Percentiles rank a stretch among this genome's conserved stretches.
These are phyloP conservation scores for Apis mellifera DNA, from an alignment of 1,140 invertebrate genomes.

Conservation along the genomic window DNA sequence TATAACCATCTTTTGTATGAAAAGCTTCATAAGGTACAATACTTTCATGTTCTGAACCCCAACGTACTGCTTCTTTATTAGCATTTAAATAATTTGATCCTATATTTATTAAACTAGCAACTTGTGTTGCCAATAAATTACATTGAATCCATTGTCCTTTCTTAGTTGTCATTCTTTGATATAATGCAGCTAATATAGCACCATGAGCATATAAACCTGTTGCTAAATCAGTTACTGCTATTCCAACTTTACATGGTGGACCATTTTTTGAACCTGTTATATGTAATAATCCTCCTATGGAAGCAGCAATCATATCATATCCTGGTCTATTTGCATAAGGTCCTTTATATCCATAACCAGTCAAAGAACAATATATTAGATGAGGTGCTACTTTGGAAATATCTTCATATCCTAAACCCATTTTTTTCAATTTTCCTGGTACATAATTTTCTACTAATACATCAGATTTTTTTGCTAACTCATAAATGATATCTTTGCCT, in stretches of 20 bases:
- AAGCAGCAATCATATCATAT: constrained; percentile 97
- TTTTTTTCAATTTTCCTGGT: constrained; percentile 91
- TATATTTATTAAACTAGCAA: constrained; percentile 94
- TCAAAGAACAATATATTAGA: constrained; percentile 96
- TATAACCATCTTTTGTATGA: constrained; percentile 89
- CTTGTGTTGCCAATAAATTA: constrained; percentile 95
- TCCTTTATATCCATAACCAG: constrained; percentile 94
- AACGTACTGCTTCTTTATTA: constrained; percentile 87
- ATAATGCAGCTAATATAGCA: constrained; percentile 95
- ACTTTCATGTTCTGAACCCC: constrained; percentile 96
- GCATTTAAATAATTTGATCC: constrained; percentile 95
- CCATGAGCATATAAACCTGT: constrained; percentile 97
- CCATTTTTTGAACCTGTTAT: constrained; percentile 93
- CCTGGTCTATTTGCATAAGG: constrained; percentile 93
- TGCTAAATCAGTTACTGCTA: constrained; percentile 95
- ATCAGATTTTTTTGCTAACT: constrained; percentile 90
- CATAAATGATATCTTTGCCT: constrained; percentile 88
- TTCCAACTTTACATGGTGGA: constrained; percentile 94
- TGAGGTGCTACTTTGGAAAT: constrained; percentile 88
- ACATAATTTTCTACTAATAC: constrained; percentile 97
- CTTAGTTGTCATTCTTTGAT: constrained; percentile 89
- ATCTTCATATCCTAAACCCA: constrained; percentile 91
- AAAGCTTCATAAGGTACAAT: constrained; percentile 97
- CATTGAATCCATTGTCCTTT: constrained; percentile 96
- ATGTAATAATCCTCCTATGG: constrained; percentile 93